Conservation (phyloP, 2,888 invertebrate species). For the Cantharis flavilabris region DNA sequence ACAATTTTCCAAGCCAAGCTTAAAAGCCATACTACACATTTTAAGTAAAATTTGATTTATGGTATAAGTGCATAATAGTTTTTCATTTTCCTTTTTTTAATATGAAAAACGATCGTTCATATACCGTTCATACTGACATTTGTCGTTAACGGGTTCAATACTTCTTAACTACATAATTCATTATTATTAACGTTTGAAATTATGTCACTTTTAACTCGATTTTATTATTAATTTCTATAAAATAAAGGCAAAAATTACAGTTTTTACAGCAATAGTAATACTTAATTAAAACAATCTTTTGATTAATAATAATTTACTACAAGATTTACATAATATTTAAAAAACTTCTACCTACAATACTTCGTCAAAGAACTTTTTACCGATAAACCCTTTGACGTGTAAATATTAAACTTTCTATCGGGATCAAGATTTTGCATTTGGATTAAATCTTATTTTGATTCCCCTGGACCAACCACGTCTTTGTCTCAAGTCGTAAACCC, state of each 20-base stretch:
- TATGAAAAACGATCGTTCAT: neutral
- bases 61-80: constrained; percentile 1
- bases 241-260: neutral
- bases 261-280: neutral
- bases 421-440: neutral
- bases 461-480: neutral
- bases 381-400: neutral
- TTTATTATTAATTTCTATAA: neutral
- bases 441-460: neutral
- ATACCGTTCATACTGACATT: neutral
- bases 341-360: too few species aligned
- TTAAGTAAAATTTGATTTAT: neutral
- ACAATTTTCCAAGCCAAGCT: neutral
- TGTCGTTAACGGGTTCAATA: neutral
- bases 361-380: neutral
- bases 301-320: too few species aligned
- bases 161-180: too few species aligned
- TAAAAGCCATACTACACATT: neutral
- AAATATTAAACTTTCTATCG: neutral
- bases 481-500: neutral
- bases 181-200: neutral
- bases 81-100: neutral
- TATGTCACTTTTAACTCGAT: neutral
- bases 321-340: neutral
- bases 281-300: neutral